Percentiles rank a stretch among this genome's conserved stretches.
These are phyloP conservation scores for Threskiornis aethiopicus DNA, from an alignment of 2,797 vertebrate genomes.

Conservation along the genomic window DNA sequence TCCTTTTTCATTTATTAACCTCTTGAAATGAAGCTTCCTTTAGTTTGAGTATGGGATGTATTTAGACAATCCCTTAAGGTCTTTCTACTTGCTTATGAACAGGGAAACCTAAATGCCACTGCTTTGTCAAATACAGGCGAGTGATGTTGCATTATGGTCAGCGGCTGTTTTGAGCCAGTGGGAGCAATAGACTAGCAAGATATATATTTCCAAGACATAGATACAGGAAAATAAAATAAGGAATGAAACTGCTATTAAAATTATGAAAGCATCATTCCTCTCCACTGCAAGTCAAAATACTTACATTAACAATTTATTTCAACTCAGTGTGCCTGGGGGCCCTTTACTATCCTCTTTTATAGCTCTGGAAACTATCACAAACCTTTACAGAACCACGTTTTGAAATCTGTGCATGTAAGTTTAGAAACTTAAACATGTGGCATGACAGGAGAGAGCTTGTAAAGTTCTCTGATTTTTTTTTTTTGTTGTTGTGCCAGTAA, in stretches of 20 bases:
- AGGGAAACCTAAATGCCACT: background rate
- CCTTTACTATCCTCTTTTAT: background rate
- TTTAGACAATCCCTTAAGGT: background rate
- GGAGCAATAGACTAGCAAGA: background rate
- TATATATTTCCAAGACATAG: background rate
- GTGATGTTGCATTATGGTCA: background rate
- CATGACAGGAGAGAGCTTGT: background rate
- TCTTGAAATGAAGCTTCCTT: background rate
- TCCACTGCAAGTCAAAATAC: background rate
- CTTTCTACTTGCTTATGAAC: background rate
- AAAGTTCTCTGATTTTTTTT: background rate
- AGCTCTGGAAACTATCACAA: background rate
- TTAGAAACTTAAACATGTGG: background rate
- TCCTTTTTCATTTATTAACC: background rate
- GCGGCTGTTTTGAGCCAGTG: background rate
- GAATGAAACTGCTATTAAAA: background rate
- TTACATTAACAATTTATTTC: conserved; percentile 8
- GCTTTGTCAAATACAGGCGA: background rate
- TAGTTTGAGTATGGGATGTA: background rate
- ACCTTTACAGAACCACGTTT: background rate
- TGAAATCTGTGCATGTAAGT: background rate
- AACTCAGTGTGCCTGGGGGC: background rate
- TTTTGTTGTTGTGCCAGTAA: background rate
- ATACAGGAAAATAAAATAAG: background rate
- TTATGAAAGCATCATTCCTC: background rate